A percentile compares a stretch with the other conserved stretches of the same genome.
Evolutionary conservation across 2,797 vertebrate species (phyloP).

Genomic region (Malurus leucopterus): DNA sequence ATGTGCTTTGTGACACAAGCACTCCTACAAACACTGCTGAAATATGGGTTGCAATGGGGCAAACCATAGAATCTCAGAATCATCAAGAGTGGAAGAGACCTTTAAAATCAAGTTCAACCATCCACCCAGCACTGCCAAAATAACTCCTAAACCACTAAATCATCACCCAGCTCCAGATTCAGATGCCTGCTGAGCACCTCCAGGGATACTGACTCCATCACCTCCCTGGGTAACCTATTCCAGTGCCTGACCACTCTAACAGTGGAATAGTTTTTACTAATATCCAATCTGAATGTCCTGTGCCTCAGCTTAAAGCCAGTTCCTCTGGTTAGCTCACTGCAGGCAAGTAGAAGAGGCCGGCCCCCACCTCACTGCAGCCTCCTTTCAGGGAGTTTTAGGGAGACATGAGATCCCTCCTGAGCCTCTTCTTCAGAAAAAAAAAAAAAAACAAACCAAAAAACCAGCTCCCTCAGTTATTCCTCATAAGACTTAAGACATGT

Average conservation of each 20-base stretch:
- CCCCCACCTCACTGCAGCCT: rapidly evolving
- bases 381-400: background rate
- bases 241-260: background rate
- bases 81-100: background rate
- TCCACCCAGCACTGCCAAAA: background rate
- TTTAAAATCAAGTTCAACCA: background rate
- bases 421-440: background rate
- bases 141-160: background rate
- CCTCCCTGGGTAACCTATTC: background rate
- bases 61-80: background rate
- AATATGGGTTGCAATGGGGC: background rate
- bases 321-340: background rate
- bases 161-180: background rate
- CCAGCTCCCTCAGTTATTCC: background rate
- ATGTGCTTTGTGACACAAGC: background rate
- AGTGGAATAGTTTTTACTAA: background rate
- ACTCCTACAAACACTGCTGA: background rate
- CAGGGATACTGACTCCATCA: background rate
- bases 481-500: rapidly evolving
- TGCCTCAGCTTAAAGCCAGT: background rate
- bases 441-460: background rate
- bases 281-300: background rate
- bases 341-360: background rate
- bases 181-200: background rate
- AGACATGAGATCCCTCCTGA: background rate